Conservation (phyloP, 2,113 vertebrate genomes). For the Ameiurus melas region DNA sequence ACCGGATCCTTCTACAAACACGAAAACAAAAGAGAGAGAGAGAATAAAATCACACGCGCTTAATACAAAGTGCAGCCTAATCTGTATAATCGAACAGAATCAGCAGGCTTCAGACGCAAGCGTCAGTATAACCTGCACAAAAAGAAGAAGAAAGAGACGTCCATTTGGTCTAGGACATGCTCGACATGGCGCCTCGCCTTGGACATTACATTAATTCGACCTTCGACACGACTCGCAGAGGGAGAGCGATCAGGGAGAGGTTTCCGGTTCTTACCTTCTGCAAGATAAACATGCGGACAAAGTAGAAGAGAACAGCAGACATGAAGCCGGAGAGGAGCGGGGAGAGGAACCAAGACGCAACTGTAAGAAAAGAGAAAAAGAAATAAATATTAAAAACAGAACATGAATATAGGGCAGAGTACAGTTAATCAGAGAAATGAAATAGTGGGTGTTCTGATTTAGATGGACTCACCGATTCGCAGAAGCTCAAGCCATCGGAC, state of each 20-base stretch:
- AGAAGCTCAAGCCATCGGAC: constrained; percentile 88
- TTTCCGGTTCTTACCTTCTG: constrained; percentile 78
- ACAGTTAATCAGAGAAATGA: neutral
- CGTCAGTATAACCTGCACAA: constrained; percentile 2
- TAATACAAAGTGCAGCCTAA: constrained; percentile 12
- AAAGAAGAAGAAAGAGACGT: neutral
- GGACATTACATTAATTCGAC: neutral
- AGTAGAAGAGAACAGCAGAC: constrained; percentile 90
- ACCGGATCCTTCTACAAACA: constrained; percentile 85
- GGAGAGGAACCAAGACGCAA: constrained; percentile 95
- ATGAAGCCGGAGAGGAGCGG: constrained; percentile 93
- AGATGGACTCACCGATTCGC: constrained; percentile 82
- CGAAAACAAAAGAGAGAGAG: constrained; percentile 2
- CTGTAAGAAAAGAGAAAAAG: constrained; percentile 61
- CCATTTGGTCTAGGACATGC: neutral
- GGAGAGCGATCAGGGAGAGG: neutral
- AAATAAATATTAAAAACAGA: neutral
- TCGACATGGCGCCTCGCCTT: neutral
- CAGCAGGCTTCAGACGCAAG: neutral
- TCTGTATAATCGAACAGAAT: neutral
- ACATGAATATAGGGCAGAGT: neutral
- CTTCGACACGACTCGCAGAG: neutral
- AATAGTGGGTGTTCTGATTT: neutral
- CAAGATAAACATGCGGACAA: constrained; percentile 87
- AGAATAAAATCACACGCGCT: neutral